These are phyloP conservation scores for Scolopax mira DNA, from an alignment of 2,113 vertebrate genomes.

Conservation along the genomic window DNA sequence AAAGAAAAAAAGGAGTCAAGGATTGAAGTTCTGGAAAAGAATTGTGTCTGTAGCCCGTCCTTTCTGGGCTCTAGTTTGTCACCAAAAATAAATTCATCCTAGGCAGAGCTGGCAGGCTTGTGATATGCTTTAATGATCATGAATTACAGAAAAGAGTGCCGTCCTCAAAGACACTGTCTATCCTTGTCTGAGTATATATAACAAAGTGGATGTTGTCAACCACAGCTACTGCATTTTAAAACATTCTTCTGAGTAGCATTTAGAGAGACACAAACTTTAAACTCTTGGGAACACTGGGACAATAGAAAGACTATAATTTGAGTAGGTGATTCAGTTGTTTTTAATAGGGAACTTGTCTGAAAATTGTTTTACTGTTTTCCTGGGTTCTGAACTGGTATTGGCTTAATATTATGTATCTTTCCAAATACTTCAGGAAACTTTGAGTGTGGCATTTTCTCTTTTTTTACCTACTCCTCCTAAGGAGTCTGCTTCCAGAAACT, in stretches of 20 bases:
- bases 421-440: neutral
- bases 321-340: neutral
- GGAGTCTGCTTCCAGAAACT: neutral
- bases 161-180: neutral
- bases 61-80: neutral
- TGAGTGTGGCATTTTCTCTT: neutral
- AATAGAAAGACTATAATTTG: neutral
- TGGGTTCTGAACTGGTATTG: neutral
- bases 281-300: neutral
- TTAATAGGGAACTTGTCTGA: neutral
- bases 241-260: neutral
- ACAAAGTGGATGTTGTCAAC: neutral
- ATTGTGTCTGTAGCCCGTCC: neutral
- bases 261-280: neutral
- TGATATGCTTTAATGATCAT: neutral
- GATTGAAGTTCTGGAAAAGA: neutral
- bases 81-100: neutral
- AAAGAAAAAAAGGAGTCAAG: neutral
- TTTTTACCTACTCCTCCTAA: neutral
- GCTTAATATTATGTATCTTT: neutral
- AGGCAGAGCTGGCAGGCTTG: neutral
- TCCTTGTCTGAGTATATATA: neutral
- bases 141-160: neutral
- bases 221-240: neutral
- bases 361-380: neutral